Evolutionary conservation across 1,140 invertebrate species (phyloP).

Genomic region (Parapsyche elsis): DNA sequence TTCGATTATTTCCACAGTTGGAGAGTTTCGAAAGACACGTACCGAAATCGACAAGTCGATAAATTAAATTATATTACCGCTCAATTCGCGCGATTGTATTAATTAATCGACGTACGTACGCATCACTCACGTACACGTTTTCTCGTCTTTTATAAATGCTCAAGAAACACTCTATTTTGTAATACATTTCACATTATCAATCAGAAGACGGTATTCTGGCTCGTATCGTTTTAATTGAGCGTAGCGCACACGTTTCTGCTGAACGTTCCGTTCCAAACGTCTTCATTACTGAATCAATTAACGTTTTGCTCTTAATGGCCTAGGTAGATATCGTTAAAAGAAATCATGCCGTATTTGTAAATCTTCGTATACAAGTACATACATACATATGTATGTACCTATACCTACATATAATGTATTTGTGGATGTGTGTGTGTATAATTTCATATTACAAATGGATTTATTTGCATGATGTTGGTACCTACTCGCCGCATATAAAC

Average conservation of each 20-base stretch:
- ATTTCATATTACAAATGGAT: not conserved
- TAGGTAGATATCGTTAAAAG: not conserved
- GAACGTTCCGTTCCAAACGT: slow-evolving; percentile 20
- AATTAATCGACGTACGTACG: not conserved
- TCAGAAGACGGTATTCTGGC: not conserved
- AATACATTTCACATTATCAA: slow-evolving; percentile 2
- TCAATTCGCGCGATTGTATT: not conserved
- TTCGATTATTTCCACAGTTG: not conserved
- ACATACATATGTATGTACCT: not conserved
- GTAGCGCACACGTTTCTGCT: not conserved
- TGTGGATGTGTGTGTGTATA: not conserved
- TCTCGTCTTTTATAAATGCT: not conserved
- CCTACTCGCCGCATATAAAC: not conserved
- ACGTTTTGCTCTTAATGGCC: slow-evolving; percentile 29
- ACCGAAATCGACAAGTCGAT: not conserved
- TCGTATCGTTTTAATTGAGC: slow-evolving; percentile 1
- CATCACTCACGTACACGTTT: not conserved
- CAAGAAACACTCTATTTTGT: slow-evolving; percentile 4
- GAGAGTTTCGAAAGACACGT: not conserved
- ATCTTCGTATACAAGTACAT: not conserved
- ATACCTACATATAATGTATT: too few species aligned
- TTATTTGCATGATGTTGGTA: not conserved
- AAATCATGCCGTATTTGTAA: not conserved
- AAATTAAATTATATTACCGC: not conserved
- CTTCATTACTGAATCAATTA: slow-evolving; percentile 35